Evolutionary conservation across 2,797 vertebrate genomes (phyloP), one percentile per base, ranked within the genome.

Genomic region (Vespertilio murinus): DNA sequence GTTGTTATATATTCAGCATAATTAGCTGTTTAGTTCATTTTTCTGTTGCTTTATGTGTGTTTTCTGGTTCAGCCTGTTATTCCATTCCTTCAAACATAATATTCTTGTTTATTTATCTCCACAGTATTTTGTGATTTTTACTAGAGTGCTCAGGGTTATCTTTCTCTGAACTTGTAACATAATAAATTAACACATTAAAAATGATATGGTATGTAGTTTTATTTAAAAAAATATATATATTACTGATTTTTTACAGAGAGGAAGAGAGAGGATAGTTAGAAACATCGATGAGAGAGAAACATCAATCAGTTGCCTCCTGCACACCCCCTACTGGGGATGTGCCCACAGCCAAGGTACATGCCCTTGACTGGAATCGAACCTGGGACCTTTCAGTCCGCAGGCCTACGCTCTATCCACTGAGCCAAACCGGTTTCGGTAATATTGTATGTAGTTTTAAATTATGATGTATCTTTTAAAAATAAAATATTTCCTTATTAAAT

Each of bases 81-180:
- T 64, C 23, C 42, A n/a, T 91, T 74, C 8, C 23, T 84, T 89
- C 40, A 78, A 71, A 52, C 18, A 40, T n/a, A 45, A 0, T 75
- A 73, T 79, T 88, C 20, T 90, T 69, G 42, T 47, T 86, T 30
- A 52, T 40, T 61, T 69, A 88, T 73, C 45, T 91, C 28, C 49
- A 23, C 49, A 52, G 13, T 78, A 71, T 65, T 94, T 83, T 91
- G 47, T 77, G 47, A 42, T 94, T 91, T 77, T 95, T 80, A 56
- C 18, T 82, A 45, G 7, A 49, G 13, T 82, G 28, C 52, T 69
- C 20, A 73, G 40, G 10, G 6, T 81, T 90, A 65, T 47, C 52
- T 88, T 96, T 90, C 42, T 80, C 38, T 61, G 56, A 93, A 90
- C 40, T 65, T 90, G 8, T 2, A 79, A 16, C 56, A 0, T 75